Evolutionary conservation across 37 sponge, comb jelly and placozoan species (phyloP), one percentile per base, ranked within the genome.

Genomic region (Geodia barretti): DNA sequence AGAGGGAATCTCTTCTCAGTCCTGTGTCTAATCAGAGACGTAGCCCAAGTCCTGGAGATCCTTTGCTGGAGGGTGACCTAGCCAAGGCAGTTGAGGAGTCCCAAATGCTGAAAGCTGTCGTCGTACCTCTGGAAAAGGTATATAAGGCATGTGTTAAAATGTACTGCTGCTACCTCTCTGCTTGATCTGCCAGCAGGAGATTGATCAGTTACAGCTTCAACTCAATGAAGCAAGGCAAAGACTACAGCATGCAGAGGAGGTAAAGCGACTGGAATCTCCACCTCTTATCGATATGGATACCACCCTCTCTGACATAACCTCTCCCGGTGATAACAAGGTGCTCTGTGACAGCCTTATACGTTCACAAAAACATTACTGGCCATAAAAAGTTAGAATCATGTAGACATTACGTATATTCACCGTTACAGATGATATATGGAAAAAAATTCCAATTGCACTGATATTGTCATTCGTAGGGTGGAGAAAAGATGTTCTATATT

Each of bases 71-170:
- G 76, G 17, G 62, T 47, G 54, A 47, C 0, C 43, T 47, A 14
- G 54, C 54, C 54, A 47, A 92, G 92, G 92, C 92, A 38, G 88
- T 76, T 9, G 69, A 76, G 60, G 92, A 92, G 9, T 36, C 89
- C 0, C 68, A 87, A 39, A 20, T 76, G 68, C 85, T 92, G 25
- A 72, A 74, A 23, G 54, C 85, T 3, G 92, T 92, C 11, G 85
- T 92, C 3, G 76, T 92, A 32, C 92, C 92, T 23, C 77, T 88
- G 7, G 92, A 92, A 34, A 78, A 87, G 61, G 90, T 84, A 41
- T 33, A 54, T 1, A 4, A 20, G 30, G 82, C 42, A 28, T 32
- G 69, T 79, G 70, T 1, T n/a, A n/a, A 32, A 31, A 3, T 77
- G 76, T 62, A 1, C 61, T 26, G 30, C 54, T 83, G 84, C 2